Evolutionary conservation across 2,797 vertebrate genomes (phyloP).

Genomic region (Botia almorhae): DNA sequence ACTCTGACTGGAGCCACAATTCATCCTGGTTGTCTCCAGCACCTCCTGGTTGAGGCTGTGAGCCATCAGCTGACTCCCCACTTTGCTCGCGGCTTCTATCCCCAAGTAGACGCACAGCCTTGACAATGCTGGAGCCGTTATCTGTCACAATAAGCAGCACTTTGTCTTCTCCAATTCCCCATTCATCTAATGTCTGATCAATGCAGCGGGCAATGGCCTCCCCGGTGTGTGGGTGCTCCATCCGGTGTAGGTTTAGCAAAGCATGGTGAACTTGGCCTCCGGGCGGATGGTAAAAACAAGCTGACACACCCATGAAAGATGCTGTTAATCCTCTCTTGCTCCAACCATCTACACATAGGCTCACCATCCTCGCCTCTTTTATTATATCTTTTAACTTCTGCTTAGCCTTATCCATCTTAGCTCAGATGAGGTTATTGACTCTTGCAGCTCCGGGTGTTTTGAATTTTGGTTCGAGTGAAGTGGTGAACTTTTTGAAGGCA

Average conservation of each 20-base stretch:
- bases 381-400: neutral
- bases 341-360: slow-evolving; percentile 52
- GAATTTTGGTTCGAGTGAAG: slow-evolving; percentile 33
- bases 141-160: slow-evolving; percentile 52
- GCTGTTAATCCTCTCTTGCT: slow-evolving; percentile 50
- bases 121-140: slow-evolving; percentile 44
- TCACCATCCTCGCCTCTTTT: slow-evolving; percentile 35
- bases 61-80: neutral
- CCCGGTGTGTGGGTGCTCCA: slow-evolving; percentile 47
- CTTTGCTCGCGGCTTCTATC: slow-evolving; percentile 36
- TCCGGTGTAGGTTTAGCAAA: slow-evolving; percentile 42
- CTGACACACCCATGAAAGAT: slow-evolving; percentile 47
- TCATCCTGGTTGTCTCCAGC: slow-evolving; percentile 27
- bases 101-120: slow-evolving; percentile 43
- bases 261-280: slow-evolving; percentile 46
- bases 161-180: slow-evolving; percentile 44
- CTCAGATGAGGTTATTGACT: neutral
- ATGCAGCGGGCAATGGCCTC: slow-evolving; percentile 49
- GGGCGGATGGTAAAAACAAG: slow-evolving; percentile 51
- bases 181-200: slow-evolving; percentile 49
- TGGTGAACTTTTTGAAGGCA: slow-evolving; percentile 30
- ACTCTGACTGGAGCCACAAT: slow-evolving; percentile 38
- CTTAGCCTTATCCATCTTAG: neutral
- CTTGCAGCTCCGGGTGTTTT: neutral
- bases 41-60: slow-evolving; percentile 19